phyloP scores from a whole-genome alignment of 2,888 invertebrate species.

The Camponotus fellah region DNA sequence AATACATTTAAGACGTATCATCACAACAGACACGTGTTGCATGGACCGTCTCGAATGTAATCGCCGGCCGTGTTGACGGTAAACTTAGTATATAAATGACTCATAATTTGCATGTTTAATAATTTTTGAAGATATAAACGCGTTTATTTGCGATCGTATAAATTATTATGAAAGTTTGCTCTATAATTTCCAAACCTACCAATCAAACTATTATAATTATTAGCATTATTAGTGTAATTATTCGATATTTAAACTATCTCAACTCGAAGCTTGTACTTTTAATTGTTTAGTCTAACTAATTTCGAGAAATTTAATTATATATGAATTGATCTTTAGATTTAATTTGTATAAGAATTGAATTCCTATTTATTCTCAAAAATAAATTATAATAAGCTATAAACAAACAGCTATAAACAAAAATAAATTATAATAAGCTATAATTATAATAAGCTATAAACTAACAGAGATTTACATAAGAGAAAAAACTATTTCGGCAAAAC shows the following conservation, averaged over 20 bases:
- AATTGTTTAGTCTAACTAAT: neutral
- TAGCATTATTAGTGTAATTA: constrained; percentile 57
- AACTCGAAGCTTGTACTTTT: neutral
- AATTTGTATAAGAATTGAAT: neutral
- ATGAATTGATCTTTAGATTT: neutral
- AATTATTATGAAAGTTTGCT: neutral
- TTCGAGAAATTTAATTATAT: neutral
- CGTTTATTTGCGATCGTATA: constrained; percentile 7
- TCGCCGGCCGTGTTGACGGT: neutral
- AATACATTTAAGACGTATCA: neutral
- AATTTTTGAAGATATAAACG: constrained; percentile 6
- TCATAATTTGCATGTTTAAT: neutral
- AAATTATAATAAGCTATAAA: neutral
- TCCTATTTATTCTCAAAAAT: neutral
- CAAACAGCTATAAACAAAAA: neutral
- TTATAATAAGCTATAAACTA: neutral
- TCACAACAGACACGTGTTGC: neutral
- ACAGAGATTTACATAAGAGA: neutral
- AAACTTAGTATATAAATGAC: neutral
- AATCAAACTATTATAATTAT: constrained; percentile 65
- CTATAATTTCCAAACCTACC: constrained; percentile 37
- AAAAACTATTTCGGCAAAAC: neutral
- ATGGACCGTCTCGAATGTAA: neutral
- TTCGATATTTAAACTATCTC: constrained; percentile 34
- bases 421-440: neutral